Base-by-base conservation (phyloP, 2,888 invertebrate species). In the Drosophila nr. perissopoda region DNA sequence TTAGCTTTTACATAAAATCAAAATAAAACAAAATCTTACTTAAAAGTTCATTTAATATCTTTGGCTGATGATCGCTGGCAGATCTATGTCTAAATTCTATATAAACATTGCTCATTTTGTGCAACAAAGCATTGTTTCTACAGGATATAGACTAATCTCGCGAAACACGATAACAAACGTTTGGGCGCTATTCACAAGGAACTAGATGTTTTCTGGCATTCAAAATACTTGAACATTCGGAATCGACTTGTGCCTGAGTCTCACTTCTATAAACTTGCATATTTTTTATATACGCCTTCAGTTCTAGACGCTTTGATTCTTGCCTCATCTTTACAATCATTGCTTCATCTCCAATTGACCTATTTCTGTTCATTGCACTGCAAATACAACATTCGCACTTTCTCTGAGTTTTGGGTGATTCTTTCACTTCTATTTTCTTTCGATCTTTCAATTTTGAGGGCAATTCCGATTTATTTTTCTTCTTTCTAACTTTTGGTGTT, bases 231-330 rank as follows among this genome's bases (percentile, higher is more conserved):
- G 66, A 13, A 49, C 36, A 38, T 8, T 38, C 25, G 21, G 27
- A 11, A 60, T 36, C 31, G 25, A 16, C 18, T 0, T 36, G 13
- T n/a, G n/a, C 51, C 16, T 46, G 46, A 8, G 7, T 10, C 5
- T 31, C 48, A 8, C 18, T 16, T 4, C 8, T 10, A 8, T 16
- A 16, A 1, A 13, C 4, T 27, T 49, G 54, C 31, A 33, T 66
- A 6, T 49, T 36, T 3, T 54, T 61, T 1, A 86, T 67, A 21
- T 83, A 87, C 10, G 71, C 67, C 52, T 60, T 70, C n/a, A 87
- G 25, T 33, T 89, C 76, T 5, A 54, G 53, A 0, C 74, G 79
- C 11, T 73, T 73, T 11, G 63, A 31, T 11, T 89, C 67, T 10
- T 13, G 36, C 31, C 52, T 63, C 78, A 87, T 81, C 33, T 74